phyloP scores from a whole-genome alignment of 1,140 invertebrate species.

The Pogonognathellus flavescens region DNA sequence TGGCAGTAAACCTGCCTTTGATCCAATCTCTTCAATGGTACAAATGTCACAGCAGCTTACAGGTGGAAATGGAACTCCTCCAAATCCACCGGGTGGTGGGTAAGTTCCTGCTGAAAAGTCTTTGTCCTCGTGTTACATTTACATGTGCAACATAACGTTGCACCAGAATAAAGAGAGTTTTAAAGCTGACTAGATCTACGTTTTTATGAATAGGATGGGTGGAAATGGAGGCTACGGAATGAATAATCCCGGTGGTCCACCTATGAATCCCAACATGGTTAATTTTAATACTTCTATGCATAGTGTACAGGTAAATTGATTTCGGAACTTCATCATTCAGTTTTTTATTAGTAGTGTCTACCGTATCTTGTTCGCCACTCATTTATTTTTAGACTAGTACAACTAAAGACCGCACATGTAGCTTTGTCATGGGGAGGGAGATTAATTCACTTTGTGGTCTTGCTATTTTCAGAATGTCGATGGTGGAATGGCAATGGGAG shows the following conservation, averaged over 20 bases:
- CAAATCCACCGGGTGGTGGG: conserved; percentile 69
- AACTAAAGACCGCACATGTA: too few species aligned
- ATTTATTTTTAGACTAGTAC: too few species aligned
- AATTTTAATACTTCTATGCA: conserved; percentile 70
- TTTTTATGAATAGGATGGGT: conserved; percentile 60
- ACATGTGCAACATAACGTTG: too few species aligned
- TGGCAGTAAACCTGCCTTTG: conserved; percentile 75
- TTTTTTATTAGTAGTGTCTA: background rate
- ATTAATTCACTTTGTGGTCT: conserved; percentile 35
- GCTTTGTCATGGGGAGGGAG: too few species aligned
- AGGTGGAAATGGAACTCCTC: conserved; percentile 78
- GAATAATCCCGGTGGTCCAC: conserved; percentile 69
- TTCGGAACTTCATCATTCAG: background rate
- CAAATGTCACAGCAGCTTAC: conserved; percentile 94
- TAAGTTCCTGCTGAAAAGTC: conserved; percentile 58
- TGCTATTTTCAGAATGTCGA: conserved; percentile 66
- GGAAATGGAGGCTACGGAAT: conserved; percentile 72
- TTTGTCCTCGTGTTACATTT: too few species aligned
- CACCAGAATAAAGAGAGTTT: too few species aligned
- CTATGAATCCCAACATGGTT: conserved; percentile 68
- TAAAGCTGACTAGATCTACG: too few species aligned
- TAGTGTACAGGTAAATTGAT: conserved; percentile 67
- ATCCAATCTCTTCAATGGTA: conserved; percentile 92
- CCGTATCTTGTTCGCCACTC: too few species aligned
- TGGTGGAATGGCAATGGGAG: conserved; percentile 68